Evolutionary conservation across 2,888 invertebrate species (phyloP), one percentile per base, ranked within the genome.

Genomic region (Empis stercorea): DNA sequence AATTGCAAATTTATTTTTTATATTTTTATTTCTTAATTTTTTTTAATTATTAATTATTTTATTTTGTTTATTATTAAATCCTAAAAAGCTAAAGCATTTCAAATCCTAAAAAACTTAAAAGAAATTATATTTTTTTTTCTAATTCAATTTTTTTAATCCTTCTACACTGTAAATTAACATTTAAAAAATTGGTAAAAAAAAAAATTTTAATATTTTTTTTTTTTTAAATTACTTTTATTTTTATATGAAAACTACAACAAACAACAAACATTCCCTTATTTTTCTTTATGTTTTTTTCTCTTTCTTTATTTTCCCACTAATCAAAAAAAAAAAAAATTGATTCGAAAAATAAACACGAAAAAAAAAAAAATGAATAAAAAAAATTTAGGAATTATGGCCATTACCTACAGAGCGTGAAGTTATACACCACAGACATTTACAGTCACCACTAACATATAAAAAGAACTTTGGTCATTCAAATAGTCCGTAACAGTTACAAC

Each of bases 351-450:
- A 27, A 27, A 27, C 5, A 27, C 23, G 9, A 27, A 27, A 23
- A n/a, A 4, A 40, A 40, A 40, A 40, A 20, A 34, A 39, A 20
- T 2, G 15, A 14, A 34, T 36, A 17, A 23, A 46, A 17, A 30
- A 37, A 34, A 37, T 44, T 40, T 44, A 76, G 76, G 76, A 76
- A 66, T 68, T 75, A 59, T 76, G 75, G 73, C 73, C 73, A 63
- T 66, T 73, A 62, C 73, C 76, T 73, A 73, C 73, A 66, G 78
- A 78, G 76, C 74, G 78, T 62, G 78, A 82, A 74, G 76, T 78
- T 66, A 79, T 78, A 63, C 74, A 73, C 67, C 80, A 80, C 70
- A 73, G 75, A 65, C 79, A 79, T 69, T 71, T 79, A 64, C 78
- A 78, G 70, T 78, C 78, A 63, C 79, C 78, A 56, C 63, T 77